phyloP scores from a whole-genome alignment of 35 echinoderm and acorn worm genomes.

The Antedon bifida region DNA sequence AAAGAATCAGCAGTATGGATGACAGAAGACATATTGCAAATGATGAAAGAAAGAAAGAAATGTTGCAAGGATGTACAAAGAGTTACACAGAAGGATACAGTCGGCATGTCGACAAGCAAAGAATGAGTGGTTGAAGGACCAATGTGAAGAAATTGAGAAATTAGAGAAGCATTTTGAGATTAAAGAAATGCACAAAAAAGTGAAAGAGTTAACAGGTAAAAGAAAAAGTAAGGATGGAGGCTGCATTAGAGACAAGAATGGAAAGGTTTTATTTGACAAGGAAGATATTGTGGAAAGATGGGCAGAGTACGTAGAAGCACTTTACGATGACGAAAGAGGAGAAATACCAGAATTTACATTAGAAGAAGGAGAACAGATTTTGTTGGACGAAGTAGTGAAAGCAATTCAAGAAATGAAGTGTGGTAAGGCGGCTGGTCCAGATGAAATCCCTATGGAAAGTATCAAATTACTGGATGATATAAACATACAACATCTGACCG shows the following conservation, averaged over 20 bases:
- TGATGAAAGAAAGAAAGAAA: no score
- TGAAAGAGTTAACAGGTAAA: not conserved
- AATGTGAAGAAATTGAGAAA: not conserved
- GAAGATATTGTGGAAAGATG: not conserved
- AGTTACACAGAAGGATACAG: not conserved
- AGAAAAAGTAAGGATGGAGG: not conserved
- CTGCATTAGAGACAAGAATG: not conserved
- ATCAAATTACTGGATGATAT: not conserved
- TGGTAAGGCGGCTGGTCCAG: not conserved
- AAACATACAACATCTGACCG: not conserved
- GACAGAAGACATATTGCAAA: no score
- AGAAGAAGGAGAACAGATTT: not conserved
- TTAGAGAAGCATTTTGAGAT: not conserved
- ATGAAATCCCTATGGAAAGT: not conserved
- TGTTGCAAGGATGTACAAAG: not conserved
- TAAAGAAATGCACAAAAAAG: not conserved
- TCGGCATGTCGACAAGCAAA: not conserved
- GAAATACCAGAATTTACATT: not conserved
- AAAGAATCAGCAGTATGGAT: no score
- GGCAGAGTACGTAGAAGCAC: not conserved
- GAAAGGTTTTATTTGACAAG: not conserved
- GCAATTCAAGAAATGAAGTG: not conserved
- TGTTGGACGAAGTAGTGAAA: not conserved
- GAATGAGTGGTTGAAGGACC: not conserved
- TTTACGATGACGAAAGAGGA: not conserved